phyloP scores from a whole-genome alignment of 2,888 invertebrate genomes.

The Allolobophora icterica region DNA sequence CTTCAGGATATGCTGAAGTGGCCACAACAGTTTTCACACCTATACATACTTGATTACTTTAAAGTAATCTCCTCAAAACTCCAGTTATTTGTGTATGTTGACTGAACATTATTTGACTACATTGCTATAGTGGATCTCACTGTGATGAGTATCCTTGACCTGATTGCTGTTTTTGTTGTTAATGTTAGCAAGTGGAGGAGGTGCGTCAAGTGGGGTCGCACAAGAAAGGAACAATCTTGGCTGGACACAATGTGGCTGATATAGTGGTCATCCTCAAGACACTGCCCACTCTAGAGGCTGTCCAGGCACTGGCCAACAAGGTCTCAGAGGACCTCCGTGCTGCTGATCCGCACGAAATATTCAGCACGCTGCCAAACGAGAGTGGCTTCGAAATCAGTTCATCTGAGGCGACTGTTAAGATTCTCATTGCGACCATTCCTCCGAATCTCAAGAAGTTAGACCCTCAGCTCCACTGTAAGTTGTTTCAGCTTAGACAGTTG shows the following conservation, averaged over 20 bases:
- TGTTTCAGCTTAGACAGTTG: not conserved
- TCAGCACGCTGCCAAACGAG: constrained; percentile 68
- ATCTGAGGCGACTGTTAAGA: constrained; percentile 83
- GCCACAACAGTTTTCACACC: not conserved
- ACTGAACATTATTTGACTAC: not conserved
- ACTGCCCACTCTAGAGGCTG: constrained; percentile 74
- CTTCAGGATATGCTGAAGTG: too few relatives aligned
- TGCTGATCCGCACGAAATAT: constrained; percentile 64
- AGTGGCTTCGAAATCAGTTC: constrained; percentile 88
- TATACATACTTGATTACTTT: not conserved
- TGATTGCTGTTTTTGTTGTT: not conserved
- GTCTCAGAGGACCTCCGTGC: constrained; percentile 80
- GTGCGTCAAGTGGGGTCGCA: constrained; percentile 96
- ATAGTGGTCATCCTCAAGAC: constrained; percentile 96
- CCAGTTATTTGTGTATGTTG: not conserved
- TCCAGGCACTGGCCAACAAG: constrained; percentile 47
- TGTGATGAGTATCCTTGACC: not conserved
- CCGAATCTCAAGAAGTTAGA: constrained; percentile 92
- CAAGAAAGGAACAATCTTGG: constrained; percentile 96
- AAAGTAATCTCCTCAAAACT: not conserved
- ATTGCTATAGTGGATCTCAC: not conserved
- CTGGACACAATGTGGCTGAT: constrained; percentile 92
- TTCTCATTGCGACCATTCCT: constrained; percentile 90
- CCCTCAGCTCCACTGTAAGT: constrained; percentile 76
- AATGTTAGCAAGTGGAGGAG: constrained; percentile 72